These are phyloP conservation scores for Morpho deidamia DNA, from an alignment of 2,888 invertebrate genomes.

Conservation along the genomic window DNA sequence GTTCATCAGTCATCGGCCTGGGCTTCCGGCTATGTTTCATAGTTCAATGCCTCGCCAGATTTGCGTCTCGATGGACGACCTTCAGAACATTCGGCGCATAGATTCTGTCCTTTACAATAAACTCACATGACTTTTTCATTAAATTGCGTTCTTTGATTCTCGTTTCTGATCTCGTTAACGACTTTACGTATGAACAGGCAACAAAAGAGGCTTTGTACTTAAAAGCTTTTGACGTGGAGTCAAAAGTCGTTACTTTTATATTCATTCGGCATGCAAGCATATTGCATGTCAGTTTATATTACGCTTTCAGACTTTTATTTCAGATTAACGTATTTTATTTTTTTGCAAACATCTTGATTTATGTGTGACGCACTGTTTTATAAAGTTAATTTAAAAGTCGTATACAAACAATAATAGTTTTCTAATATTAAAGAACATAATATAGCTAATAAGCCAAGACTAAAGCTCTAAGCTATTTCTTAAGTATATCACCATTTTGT, in stretches of 20 bases:
- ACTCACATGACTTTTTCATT: constrained; percentile 3
- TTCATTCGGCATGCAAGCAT: neutral
- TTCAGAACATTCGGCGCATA: constrained; percentile 45
- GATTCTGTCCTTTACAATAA: constrained; percentile 16
- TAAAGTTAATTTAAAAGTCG: constrained; percentile 3
- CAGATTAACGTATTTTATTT: constrained; percentile 1
- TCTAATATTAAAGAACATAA: too few relatives aligned
- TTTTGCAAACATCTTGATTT: constrained; percentile 6
- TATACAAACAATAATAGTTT: constrained; percentile 11
- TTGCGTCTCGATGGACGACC: constrained; percentile 47
- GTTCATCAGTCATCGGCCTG: constrained; percentile 64
- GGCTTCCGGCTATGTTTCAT: constrained; percentile 62
- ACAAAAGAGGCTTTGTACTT: constrained; percentile 6
- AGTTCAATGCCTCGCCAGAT: constrained; percentile 65
- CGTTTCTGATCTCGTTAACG: constrained; percentile 2
- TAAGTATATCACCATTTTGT: too few relatives aligned
- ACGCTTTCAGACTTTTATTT: constrained; percentile 3
- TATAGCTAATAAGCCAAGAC: too few relatives aligned
- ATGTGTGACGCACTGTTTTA: constrained; percentile 2
- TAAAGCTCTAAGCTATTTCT: too few relatives aligned
- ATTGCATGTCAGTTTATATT: constrained; percentile 1
- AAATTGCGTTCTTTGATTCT: neutral
- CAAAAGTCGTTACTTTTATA: constrained; percentile 3
- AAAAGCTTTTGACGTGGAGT: neutral
- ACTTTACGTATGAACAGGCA: neutral